phyloP scores from a whole-genome alignment of 2,888 invertebrate species.

The Ophraella communa region DNA sequence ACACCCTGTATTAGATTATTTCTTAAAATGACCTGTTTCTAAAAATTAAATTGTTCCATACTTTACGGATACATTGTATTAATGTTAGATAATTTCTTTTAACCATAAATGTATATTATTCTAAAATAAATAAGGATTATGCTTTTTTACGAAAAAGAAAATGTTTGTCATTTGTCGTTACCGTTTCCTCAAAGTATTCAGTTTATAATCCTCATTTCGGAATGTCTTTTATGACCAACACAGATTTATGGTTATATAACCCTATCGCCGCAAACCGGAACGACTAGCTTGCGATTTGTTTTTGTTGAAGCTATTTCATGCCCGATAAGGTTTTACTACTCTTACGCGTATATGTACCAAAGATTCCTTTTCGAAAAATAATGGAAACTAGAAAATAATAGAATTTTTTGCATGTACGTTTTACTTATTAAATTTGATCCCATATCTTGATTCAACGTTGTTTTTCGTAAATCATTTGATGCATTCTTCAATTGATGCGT shows the following conservation, averaged over 20 bases:
- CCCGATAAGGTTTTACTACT: constrained; percentile 8
- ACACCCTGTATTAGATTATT: too few relatives aligned
- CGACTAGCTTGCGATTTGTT: constrained; percentile 2
- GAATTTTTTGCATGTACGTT: too few relatives aligned
- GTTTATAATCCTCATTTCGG: constrained; percentile 6
- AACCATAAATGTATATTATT: too few relatives aligned
- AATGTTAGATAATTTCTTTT: too few relatives aligned
- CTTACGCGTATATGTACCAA: constrained; percentile 4
- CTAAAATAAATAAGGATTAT: too few relatives aligned
- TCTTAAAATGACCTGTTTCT: too few relatives aligned
- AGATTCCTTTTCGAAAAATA: not conserved
- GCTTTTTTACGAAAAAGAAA: not conserved
- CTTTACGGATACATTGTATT: too few relatives aligned
- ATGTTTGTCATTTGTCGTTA: not conserved
- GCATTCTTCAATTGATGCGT: too few relatives aligned
- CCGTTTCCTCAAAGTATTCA: constrained; percentile 5
- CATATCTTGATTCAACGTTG: too few relatives aligned
- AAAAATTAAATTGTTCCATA: too few relatives aligned
- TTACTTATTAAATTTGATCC: too few relatives aligned
- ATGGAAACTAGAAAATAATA: not conserved
- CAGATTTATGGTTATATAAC: constrained; percentile 8
- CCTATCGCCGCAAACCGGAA: constrained; percentile 1
- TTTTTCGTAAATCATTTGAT: too few relatives aligned
- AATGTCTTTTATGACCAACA: constrained; percentile 1
- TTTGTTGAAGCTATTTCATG: constrained; percentile 10